These are phyloP conservation scores for Suricata suricatta DNA, from an alignment of 2,113 vertebrate genomes.

Conservation along the genomic window DNA sequence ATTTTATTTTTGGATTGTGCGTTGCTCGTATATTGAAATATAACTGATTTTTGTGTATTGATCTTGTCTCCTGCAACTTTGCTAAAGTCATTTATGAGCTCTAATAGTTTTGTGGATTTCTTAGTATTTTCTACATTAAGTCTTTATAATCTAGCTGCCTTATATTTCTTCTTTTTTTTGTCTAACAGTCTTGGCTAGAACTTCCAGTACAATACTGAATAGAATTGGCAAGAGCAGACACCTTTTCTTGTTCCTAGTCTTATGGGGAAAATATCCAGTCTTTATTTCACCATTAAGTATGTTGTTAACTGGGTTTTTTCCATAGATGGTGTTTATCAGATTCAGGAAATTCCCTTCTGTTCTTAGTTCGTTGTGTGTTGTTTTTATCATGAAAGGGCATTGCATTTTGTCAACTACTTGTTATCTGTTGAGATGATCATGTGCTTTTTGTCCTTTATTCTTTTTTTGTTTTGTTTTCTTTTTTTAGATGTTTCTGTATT, in stretches of 20 bases:
- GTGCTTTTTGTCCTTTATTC: not conserved
- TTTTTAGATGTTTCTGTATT: too few species aligned
- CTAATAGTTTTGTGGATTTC: not conserved
- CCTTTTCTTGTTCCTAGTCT: not conserved
- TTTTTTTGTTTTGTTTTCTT: not conserved
- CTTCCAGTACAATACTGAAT: not conserved
- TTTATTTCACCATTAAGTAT: slow-evolving; percentile 5
- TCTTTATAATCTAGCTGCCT: not conserved
- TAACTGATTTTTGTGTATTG: not conserved
- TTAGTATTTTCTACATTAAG: not conserved
- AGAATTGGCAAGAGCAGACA: not conserved
- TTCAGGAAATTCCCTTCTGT: not conserved
- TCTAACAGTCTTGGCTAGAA: not conserved
- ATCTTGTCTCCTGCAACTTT: not conserved
- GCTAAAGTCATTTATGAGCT: not conserved
- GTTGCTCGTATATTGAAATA: slow-evolving; percentile 10
- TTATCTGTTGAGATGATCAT: not conserved
- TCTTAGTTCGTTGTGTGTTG: not conserved
- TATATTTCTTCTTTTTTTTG: not conserved
- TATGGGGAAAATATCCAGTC: not conserved
- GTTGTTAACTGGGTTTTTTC: not conserved
- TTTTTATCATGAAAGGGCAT: not conserved
- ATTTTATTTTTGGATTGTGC: not conserved
- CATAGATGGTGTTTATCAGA: not conserved
- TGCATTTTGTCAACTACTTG: not conserved